These are phyloP conservation scores for Lepus townsendii DNA, from an alignment of 2,797 vertebrate genomes.

Conservation along the genomic window DNA sequence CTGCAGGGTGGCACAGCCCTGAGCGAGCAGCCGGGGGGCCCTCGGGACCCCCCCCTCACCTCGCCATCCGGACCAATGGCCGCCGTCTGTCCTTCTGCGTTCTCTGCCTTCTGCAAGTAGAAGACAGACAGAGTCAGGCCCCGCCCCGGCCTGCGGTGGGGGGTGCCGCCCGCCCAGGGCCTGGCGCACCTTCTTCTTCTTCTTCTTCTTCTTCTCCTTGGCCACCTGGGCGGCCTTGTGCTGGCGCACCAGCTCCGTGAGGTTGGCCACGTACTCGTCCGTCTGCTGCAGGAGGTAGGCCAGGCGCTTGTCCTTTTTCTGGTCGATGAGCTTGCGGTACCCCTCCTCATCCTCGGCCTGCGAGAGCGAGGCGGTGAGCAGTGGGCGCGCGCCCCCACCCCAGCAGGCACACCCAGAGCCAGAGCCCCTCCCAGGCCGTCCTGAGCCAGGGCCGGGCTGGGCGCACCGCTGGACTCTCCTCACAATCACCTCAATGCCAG, in stretches of 20 bases:
- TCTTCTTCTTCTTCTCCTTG: conserved; percentile 98
- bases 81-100: conserved; percentile 90
- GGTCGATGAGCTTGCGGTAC: conserved; percentile 97
- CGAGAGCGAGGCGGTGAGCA: fast-evolving
- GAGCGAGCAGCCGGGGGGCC: background rate
- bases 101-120: conserved; percentile 93
- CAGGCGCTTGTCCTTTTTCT: conserved; percentile 98
- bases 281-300: conserved; percentile 98
- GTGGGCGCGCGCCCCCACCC: too few species aligned
- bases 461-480: background rate
- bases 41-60: conserved; percentile 85
- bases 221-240: conserved; percentile 97
- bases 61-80: conserved; percentile 96
- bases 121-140: background rate
- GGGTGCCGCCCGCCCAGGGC: fast-evolving
- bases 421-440: background rate
- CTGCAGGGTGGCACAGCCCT: background rate
- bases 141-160: too few species aligned
- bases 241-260: conserved; percentile 96
- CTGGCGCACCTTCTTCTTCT: conserved; percentile 94
- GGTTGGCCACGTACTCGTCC: conserved; percentile 97
- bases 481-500: too few species aligned
- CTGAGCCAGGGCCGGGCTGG: too few species aligned
- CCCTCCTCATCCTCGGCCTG: conserved; percentile 98
- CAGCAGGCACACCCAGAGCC: too few species aligned